Base-by-base conservation (phyloP, 2,113 vertebrate species). In the Irena cyanogastra region DNA sequence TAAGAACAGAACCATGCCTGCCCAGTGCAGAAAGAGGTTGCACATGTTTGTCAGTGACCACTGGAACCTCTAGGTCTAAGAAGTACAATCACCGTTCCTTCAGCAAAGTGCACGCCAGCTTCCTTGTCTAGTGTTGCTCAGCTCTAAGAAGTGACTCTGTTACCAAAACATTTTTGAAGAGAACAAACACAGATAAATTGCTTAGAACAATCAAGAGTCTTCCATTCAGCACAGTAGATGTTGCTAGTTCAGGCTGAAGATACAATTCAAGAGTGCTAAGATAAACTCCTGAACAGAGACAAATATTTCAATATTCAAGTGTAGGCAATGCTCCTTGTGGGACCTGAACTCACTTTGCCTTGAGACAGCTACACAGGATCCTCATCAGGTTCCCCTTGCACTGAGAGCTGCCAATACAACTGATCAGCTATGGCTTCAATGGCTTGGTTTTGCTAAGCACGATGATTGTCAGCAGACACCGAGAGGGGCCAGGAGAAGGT, bases 111-210 rank as follows among this genome's bases (percentile, higher is more conserved):
- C 60, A 57, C 18, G 2, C 13, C 1, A 1, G 6, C 20, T 78
- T 74, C 47, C 57, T 71, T 76, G 37, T 47, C 37, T 72, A 49
- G 49, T 42, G 22, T 18, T 65, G 39, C 54, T 82, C 33, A 49
- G 74, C 54, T 85, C 57, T 31, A 28, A 76, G 70, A 91, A 87
- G 27, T 27, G 42, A 89, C 33, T 89, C 35, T 22, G 24, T 42
- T 80, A 83, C 83, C n/a, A 69, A 85, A 61, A 77, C 4, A 47
- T n/a, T 90, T 94, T 54, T 53, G 26, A 69, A 89, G 30, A 91
- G 30, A 90, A 74, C 33, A 93, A 79, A 93, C 13, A 76, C 4
- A 61, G 63, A 52, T 52, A 96, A 80, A 53, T 52, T 63, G 19
- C 45, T 93, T 45, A 64, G 37, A 35, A 35, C 41, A 87, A 52